phyloP scores from a whole-genome alignment of 2,888 invertebrate genomes.

The Rhyacophila evoluta region DNA sequence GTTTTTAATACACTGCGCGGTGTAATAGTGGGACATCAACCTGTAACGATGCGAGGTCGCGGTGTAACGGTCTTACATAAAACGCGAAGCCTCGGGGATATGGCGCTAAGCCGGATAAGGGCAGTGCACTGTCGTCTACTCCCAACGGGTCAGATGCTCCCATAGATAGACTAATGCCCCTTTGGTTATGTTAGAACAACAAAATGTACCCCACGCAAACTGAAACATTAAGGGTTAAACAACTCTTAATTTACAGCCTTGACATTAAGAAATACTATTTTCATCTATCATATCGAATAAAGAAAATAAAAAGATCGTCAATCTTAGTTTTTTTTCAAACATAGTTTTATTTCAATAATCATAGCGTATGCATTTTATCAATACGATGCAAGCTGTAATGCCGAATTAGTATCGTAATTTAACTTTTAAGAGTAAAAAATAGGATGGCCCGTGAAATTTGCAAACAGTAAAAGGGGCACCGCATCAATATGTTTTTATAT shows the following conservation, averaged over 20 bases:
- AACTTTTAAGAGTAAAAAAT: no score
- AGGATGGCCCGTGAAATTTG: no score
- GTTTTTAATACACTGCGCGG: background rate
- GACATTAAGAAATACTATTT: background rate
- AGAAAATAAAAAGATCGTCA: no score
- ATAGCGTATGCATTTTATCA: no score
- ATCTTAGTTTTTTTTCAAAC: no score
- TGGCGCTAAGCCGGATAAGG: conserved; percentile 7
- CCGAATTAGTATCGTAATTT: no score
- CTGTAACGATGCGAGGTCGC: conserved; percentile 18
- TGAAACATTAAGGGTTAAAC: conserved; percentile 2
- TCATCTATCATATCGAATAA: no score
- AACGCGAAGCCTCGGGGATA: conserved; percentile 1
- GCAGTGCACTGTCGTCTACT: conserved; percentile 6
- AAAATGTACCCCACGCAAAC: background rate
- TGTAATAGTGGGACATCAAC: conserved; percentile 11
- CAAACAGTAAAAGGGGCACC: no score
- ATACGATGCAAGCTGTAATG: no score
- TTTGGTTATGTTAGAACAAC: background rate
- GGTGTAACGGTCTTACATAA: conserved; percentile 13
- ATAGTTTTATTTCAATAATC: no score
- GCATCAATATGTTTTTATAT: no score
- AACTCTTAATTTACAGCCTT: background rate
- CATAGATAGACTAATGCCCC: conserved; percentile 19
- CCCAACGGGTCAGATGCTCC: conserved; percentile 15